Conservation (phyloP, 2,113 vertebrate genomes). For the Propithecus coquereli region DNA sequence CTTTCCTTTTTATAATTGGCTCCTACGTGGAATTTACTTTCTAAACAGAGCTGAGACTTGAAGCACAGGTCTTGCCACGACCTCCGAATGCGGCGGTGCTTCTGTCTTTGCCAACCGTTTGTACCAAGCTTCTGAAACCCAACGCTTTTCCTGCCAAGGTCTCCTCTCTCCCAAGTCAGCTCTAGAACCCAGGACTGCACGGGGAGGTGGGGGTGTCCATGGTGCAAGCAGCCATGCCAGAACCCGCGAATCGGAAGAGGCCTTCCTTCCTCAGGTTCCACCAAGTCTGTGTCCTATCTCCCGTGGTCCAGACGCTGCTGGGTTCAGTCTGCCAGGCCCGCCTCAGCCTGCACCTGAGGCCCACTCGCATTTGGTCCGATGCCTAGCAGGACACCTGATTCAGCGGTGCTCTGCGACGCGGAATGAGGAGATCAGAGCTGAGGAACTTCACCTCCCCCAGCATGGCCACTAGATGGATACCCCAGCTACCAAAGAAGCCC, state of each 20-base stretch:
- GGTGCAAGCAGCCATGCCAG: accelerated
- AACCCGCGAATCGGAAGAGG: no score
- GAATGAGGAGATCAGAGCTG: not conserved
- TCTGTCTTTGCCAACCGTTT: not conserved
- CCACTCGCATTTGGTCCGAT: not conserved
- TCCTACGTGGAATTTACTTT: not conserved
- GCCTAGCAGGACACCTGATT: no score
- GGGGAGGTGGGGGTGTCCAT: accelerated
- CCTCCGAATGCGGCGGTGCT: accelerated
- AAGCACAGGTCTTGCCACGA: not conserved
- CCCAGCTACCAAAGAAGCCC: not conserved
- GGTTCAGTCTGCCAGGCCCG: not conserved
- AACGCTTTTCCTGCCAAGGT: not conserved
- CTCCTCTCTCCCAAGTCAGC: not conserved
- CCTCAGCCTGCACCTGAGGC: not conserved
- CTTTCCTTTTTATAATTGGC: not conserved
- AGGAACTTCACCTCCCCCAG: not conserved
- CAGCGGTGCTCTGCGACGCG: not conserved
- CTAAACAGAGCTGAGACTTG: not conserved
- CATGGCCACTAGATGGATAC: not conserved
- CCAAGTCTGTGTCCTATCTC: not conserved
- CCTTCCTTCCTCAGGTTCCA: no score
- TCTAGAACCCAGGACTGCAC: not conserved
- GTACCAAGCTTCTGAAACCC: not conserved
- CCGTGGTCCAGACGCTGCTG: accelerated